Evolutionary conservation across 2,888 invertebrate genomes (phyloP).

Genomic region (Papilio elwesi): DNA sequence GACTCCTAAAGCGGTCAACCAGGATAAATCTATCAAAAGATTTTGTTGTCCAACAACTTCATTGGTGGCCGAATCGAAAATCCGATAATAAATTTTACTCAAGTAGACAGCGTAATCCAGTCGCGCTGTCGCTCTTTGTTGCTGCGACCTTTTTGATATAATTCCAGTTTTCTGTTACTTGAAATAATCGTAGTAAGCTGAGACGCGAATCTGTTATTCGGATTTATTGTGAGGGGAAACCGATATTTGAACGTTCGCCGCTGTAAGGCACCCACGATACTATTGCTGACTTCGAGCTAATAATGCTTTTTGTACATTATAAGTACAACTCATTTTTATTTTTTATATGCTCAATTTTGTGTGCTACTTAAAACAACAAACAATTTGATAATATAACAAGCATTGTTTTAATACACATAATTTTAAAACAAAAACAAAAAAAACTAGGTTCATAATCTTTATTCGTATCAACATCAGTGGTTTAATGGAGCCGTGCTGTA

Average conservation of each 20-base stretch:
- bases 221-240: slow-evolving; percentile 59
- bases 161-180: slow-evolving; percentile 80
- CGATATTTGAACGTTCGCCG: slow-evolving; percentile 45
- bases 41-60: slow-evolving; percentile 84
- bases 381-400: too few species aligned
- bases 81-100: slow-evolving; percentile 84
- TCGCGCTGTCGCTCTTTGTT: slow-evolving; percentile 81
- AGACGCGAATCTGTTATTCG: slow-evolving; percentile 65
- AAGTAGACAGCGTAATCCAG: slow-evolving; percentile 84
- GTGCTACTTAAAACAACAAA: too few species aligned
- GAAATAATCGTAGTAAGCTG: slow-evolving; percentile 73
- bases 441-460: slow-evolving; percentile 61
- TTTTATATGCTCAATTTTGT: too few species aligned
- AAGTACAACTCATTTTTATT: too few species aligned
- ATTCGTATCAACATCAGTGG: slow-evolving; percentile 65
- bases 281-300: too few species aligned
- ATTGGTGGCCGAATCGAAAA: slow-evolving; percentile 85
- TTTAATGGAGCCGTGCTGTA: slow-evolving; percentile 68
- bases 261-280: slow-evolving; percentile 30
- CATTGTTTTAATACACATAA: too few species aligned
- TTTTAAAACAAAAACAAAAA: slow-evolving; percentile 44
- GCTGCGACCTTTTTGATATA: slow-evolving; percentile 77
- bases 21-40: slow-evolving; percentile 85
- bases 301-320: too few species aligned
- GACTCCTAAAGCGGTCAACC: slow-evolving; percentile 80